Evolutionary conservation across 2,888 invertebrate genomes (phyloP).

Genomic region (Drosophila mettleri): DNA sequence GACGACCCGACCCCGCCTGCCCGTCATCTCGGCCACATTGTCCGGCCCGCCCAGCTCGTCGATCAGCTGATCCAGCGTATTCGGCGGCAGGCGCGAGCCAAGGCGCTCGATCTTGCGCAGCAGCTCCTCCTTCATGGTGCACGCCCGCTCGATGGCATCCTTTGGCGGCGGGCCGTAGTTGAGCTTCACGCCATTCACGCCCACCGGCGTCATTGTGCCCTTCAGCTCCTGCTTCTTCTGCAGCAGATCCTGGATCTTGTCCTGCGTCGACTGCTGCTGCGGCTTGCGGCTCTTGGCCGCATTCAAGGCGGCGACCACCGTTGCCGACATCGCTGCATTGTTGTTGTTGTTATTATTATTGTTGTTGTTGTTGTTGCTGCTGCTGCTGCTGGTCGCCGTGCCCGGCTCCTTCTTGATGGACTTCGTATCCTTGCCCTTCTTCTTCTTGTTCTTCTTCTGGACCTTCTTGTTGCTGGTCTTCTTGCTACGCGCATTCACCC

Average conservation of each 20-base stretch:
- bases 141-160: slow-evolving; percentile 95
- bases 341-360: slow-evolving; percentile 11
- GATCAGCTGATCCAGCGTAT: slow-evolving; percentile 98
- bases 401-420: slow-evolving; percentile 42
- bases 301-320: slow-evolving; percentile 58
- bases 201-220: slow-evolving; percentile 82
- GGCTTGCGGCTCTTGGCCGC: slow-evolving; percentile 70
- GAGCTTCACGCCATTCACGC: slow-evolving; percentile 83
- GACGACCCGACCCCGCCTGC: slow-evolving; percentile 96
- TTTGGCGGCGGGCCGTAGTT: slow-evolving; percentile 88
- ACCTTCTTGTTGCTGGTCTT: slow-evolving; percentile 85
- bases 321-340: slow-evolving; percentile 52
- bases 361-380: background rate
- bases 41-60: slow-evolving; percentile 99
- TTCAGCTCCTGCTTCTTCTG: slow-evolving; percentile 85
- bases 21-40: slow-evolving; percentile 99
- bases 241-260: slow-evolving; percentile 91
- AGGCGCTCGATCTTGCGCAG: slow-evolving; percentile 93
- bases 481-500: slow-evolving; percentile 90
- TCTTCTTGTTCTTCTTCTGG: slow-evolving; percentile 67
- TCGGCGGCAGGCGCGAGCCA: slow-evolving; percentile 95
- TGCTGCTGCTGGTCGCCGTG: background rate
- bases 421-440: slow-evolving; percentile 49
- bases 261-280: slow-evolving; percentile 88
- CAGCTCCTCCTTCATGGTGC: slow-evolving; percentile 96